Conservation (phyloP, 2,888 invertebrate species). For the Epinotia demarniana region DNA sequence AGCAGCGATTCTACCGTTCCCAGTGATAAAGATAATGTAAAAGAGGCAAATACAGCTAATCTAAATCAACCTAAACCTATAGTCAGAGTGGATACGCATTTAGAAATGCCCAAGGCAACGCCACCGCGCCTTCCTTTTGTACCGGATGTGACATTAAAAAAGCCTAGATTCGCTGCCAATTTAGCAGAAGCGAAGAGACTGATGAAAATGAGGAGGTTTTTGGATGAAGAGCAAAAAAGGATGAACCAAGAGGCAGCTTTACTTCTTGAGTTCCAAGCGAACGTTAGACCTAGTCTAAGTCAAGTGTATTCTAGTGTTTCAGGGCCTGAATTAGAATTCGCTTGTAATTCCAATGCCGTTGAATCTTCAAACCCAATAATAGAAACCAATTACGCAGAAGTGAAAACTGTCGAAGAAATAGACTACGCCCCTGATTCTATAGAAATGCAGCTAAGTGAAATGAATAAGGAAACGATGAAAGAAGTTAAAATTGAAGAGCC, state of each 20-base stretch:
- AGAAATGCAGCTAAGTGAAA: conserved; percentile 47
- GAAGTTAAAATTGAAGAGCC: conserved; percentile 45
- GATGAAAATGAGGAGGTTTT: conserved; percentile 87
- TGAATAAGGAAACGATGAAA: conserved; percentile 46
- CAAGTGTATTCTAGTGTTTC: conserved; percentile 80
- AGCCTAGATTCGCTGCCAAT: conserved; percentile 88
- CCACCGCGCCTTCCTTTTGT: conserved; percentile 74
- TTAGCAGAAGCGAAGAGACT: conserved; percentile 87
- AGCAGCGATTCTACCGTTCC: conserved; percentile 81
- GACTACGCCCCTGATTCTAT: conserved; percentile 46
- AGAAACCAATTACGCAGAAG: conserved; percentile 46
- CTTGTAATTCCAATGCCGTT: conserved; percentile 65
- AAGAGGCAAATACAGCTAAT: conserved; percentile 55
- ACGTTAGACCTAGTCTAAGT: conserved; percentile 77
- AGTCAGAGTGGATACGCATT: conserved; percentile 71
- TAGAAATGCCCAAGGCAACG: conserved; percentile 69
- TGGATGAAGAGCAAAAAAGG: conserved; percentile 85
- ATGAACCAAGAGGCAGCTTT: conserved; percentile 81
- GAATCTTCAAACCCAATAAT: conserved; percentile 48
- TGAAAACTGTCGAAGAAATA: conserved; percentile 46
- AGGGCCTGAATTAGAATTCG: conserved; percentile 80
- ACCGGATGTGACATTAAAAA: conserved; percentile 83
- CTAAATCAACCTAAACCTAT: conserved; percentile 63
- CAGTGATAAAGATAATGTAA: conserved; percentile 76
- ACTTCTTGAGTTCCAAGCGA: conserved; percentile 79